These are phyloP conservation scores for Lagocephalus sceleratus DNA, from an alignment of 2,797 vertebrate species.

Conservation along the genomic window DNA sequence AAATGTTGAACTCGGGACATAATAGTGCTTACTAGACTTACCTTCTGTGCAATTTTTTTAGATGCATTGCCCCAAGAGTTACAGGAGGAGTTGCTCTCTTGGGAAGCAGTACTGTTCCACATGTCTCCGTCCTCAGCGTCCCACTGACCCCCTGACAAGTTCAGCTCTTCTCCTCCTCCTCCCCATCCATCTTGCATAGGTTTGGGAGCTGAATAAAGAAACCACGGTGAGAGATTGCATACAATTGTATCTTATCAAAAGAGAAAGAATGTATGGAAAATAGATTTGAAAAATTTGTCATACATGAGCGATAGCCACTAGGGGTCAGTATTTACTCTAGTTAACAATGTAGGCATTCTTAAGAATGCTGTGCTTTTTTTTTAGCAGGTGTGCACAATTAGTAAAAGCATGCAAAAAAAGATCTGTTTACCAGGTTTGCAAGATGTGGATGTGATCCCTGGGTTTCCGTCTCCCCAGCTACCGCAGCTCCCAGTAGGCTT, in stretches of 20 bases:
- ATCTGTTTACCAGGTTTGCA: constrained; percentile 84
- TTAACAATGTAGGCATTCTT: too few relatives aligned
- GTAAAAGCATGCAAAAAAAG: not conserved
- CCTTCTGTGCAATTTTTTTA: constrained; percentile 89
- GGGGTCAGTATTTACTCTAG: constrained; percentile 56
- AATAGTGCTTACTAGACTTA: constrained; percentile 37
- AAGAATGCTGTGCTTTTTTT: too few relatives aligned
- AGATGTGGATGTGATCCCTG: constrained; percentile 81
- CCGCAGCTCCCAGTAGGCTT: constrained; percentile 83
- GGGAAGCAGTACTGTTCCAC: constrained; percentile 90
- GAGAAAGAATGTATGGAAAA: not conserved
- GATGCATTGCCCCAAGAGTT: constrained; percentile 73
- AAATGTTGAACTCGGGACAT: not conserved
- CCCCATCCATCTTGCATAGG: constrained; percentile 98
- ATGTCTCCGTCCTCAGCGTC: constrained; percentile 94
- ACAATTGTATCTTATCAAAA: not conserved
- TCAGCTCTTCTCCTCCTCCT: constrained; percentile 89
- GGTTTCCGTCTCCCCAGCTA: constrained; percentile 85
- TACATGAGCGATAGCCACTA: constrained; percentile 40
- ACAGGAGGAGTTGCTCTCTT: constrained; percentile 86
- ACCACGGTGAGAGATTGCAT: not conserved
- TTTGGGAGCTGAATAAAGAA: constrained; percentile 83
- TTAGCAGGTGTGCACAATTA: not conserved
- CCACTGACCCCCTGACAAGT: constrained; percentile 72
- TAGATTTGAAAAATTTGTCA: not conserved